A percentile compares a stretch with the other conserved stretches of the same genome.
phyloP scores from a whole-genome alignment of 2,888 invertebrate species.

The Helicoverpa assulta region DNA sequence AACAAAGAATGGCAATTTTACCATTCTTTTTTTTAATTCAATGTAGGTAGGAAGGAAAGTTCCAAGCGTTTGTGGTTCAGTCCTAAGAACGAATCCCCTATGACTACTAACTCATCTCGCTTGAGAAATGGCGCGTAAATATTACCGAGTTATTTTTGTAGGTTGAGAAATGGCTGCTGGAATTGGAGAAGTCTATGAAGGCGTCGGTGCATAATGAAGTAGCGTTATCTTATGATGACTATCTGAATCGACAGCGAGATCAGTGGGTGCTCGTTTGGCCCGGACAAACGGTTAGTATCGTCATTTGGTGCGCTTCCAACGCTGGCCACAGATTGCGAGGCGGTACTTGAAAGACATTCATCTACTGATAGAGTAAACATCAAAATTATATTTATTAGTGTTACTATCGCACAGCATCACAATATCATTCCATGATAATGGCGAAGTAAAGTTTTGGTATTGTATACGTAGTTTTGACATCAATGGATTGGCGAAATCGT shows the following conservation, averaged over 20 bases:
- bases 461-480: too few species aligned
- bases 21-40: too few species aligned
- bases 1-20: too few species aligned
- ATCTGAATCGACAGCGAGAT: constrained; percentile 91
- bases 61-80: not conserved
- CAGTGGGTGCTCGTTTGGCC: constrained; percentile 98
- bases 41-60: not conserved
- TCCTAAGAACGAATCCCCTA: not conserved
- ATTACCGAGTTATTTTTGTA: constrained; percentile 51
- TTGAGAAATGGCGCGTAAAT: constrained; percentile 1
- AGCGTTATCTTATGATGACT: constrained; percentile 92
- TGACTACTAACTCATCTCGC: constrained; percentile 1
- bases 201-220: constrained; percentile 95
- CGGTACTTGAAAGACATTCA: not conserved
- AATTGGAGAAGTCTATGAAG: constrained; percentile 96
- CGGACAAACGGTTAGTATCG: constrained; percentile 93
- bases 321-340: not conserved
- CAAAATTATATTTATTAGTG: not conserved
- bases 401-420: too few species aligned
- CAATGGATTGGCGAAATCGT: too few species aligned
- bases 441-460: too few species aligned
- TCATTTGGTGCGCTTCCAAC: constrained; percentile 4
- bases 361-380: not conserved
- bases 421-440: too few species aligned
- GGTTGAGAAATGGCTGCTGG: constrained; percentile 98